These are phyloP conservation scores for Helicoverpa assulta DNA, from an alignment of 2,888 invertebrate species.

Conservation along the genomic window DNA sequence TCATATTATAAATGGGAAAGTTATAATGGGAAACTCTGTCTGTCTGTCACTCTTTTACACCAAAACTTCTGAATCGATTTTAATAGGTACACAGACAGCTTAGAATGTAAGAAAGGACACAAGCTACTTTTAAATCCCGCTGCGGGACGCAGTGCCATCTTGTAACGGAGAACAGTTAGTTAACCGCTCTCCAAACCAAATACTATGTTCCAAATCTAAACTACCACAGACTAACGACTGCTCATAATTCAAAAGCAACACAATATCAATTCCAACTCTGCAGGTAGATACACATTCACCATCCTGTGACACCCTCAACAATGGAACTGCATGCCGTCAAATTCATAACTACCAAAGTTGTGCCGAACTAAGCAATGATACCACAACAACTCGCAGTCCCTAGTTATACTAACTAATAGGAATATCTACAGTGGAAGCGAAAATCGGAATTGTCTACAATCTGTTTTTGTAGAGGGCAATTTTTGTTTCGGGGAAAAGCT, in stretches of 20 bases:
- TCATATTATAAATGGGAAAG: too few species aligned
- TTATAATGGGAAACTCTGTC: too few species aligned
- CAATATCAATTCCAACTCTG: slow-evolving; percentile 23
- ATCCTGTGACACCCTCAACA: slow-evolving; percentile 32
- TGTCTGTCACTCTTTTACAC: too few species aligned
- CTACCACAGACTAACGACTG: not conserved
- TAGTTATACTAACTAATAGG: slow-evolving; percentile 33
- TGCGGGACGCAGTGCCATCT: too few species aligned
- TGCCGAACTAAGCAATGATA: slow-evolving; percentile 48
- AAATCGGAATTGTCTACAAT: slow-evolving; percentile 11
- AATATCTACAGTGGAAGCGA: slow-evolving; percentile 2
- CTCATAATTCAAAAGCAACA: not conserved
- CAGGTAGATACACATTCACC: slow-evolving; percentile 32
- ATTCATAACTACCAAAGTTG: slow-evolving; percentile 65
- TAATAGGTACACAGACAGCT: too few species aligned
- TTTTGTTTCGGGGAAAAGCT: too few species aligned
- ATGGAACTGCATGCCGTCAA: slow-evolving; percentile 42
- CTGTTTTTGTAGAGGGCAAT: not conserved
- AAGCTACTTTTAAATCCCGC: too few species aligned
- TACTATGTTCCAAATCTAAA: not conserved
- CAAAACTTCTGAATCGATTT: too few species aligned
- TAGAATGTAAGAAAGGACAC: too few species aligned
- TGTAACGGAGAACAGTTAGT: too few species aligned
- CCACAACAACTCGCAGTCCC: slow-evolving; percentile 6
- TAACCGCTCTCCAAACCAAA: too few species aligned